Evolutionary conservation across 2,113 vertebrate species (phyloP), one percentile per base, ranked within the genome.

Genomic region (Capreolus pygargus): DNA sequence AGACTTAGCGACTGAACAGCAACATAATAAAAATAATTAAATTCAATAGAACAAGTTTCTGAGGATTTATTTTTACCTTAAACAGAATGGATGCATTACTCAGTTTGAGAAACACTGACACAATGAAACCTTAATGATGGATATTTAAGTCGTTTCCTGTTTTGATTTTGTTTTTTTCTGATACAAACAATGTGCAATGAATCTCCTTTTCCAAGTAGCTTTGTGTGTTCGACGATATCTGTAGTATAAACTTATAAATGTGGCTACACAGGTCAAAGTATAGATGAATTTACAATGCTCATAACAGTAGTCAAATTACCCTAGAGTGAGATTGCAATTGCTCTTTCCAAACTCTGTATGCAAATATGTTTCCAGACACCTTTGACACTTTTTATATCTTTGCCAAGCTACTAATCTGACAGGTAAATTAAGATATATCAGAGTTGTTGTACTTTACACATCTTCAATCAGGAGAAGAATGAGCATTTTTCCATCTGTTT

Each of bases 1-100:
- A 27, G 70, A 27, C 70, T 76, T 43, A 74, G 70, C 3, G 0
- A 76, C 11, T 43, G 70, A 76, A 76, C 36, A 74, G 25, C 70
- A 76, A 43, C 39, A 36, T 25, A 50, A 94, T 86, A 84, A 92
- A 97, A 95, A 64, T 57, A 93, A 94, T 83, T 95, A 97, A 50
- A 97, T 81, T 64, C 43, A 55, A 61, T 2, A 78, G 55, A 17
- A 94, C 76, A 28, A 2, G 3, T 92, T 97, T 82, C 78, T 61
- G 96, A 87, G 33, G 91, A 85, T 78, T 50, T 86, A n/a, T 60
- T 94, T 94, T 70, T 61, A 36, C 11, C 83, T 94, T 85, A 78
- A 92, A 28, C 39, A 5, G 36, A 94, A 86, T 89, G 12, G 1
- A 82, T 92, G 43, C 4, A 60, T 61, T 60, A 36, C 76, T 96